Evolutionary conservation across 2,888 invertebrate genomes (phyloP), one percentile per base, ranked within the genome.

Genomic region (Vanessa cardui): DNA sequence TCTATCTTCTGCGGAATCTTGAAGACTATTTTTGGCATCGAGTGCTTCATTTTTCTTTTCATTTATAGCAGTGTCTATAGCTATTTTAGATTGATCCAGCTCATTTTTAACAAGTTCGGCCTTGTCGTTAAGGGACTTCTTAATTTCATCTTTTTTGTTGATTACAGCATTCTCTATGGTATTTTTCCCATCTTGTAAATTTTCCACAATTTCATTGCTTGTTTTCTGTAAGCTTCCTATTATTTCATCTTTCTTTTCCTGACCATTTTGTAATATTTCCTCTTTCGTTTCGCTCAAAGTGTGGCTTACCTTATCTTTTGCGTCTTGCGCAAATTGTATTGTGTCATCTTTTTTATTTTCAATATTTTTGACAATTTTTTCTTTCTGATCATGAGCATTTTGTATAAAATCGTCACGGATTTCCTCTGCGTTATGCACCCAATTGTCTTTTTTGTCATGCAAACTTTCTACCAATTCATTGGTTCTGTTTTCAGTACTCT

Each of bases 1-100:
- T 78, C 92, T 84, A n/a, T 78, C 83, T 58, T 76, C 77, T 8
- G 79, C 78, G 56, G 75, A 78, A 21, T 73, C 75, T 76, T 85
- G 78, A 56, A 88, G 75, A 58, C 74, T 65, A 56, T 76, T 74
- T 68, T 78, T 77, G 44, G 76, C 74, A 21, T 78, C 76, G 59
- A 71, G 68, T 52, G 77, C 64, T 54, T 76, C 75, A 7, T 74
- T 74, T 58, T 74, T 75, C 64, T 77, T 78, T 18, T 76, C 74
- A 56, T 73, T 71, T 16, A 80, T 62, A n/a, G 70, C 70, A 33
- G 75, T 65, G 63, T 72, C 76, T 16, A 76, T 62, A 33, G 68
- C 73, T 16, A 71, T 52, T 62, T 73, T 77, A 49, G 77, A 74
- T 52, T 77, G 72, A 46, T 70, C 63, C 18, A 80, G 39, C 6